Conservation (phyloP, 2,113 vertebrate species). For the Recurvirostra avosetta region DNA sequence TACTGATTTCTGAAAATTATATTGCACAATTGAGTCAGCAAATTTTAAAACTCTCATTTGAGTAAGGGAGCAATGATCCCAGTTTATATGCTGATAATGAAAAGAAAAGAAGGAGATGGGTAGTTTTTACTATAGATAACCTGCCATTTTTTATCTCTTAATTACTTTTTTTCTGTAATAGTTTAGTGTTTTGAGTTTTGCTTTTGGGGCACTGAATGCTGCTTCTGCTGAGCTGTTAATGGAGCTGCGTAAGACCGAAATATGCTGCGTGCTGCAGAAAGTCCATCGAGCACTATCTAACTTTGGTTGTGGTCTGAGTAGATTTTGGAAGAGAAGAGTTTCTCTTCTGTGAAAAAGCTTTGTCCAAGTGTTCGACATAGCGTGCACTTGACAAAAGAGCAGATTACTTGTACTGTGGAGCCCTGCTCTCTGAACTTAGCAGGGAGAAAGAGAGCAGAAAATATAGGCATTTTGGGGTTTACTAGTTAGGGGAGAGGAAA, state of each 20-base stretch:
- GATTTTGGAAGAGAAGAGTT: neutral
- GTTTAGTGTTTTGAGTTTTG: neutral
- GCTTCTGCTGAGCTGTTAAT: neutral
- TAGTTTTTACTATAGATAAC: neutral
- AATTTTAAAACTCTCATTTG: neutral
- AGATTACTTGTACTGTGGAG: neutral
- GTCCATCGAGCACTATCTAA: neutral
- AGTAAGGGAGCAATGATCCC: neutral
- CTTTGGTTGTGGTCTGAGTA: neutral
- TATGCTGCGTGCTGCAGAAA: neutral
- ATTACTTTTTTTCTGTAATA: neutral
- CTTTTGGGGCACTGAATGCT: neutral
- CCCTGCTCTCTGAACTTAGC: neutral
- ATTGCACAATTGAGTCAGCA: neutral
- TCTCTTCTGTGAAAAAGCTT: neutral
- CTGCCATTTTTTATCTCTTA: neutral
- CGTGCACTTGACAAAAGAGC: neutral
- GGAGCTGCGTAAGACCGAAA: neutral
- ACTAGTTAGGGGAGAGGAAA: neutral
- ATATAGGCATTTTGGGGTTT: neutral
- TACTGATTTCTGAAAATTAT: neutral
- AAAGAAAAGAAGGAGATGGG: neutral
- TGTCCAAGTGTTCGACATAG: accelerated
- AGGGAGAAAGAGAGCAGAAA: neutral
- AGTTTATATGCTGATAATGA: neutral